Evolutionary conservation across 2,888 invertebrate species (phyloP), one percentile per base, ranked within the genome.

Genomic region (Drosophila mayaguana): DNA sequence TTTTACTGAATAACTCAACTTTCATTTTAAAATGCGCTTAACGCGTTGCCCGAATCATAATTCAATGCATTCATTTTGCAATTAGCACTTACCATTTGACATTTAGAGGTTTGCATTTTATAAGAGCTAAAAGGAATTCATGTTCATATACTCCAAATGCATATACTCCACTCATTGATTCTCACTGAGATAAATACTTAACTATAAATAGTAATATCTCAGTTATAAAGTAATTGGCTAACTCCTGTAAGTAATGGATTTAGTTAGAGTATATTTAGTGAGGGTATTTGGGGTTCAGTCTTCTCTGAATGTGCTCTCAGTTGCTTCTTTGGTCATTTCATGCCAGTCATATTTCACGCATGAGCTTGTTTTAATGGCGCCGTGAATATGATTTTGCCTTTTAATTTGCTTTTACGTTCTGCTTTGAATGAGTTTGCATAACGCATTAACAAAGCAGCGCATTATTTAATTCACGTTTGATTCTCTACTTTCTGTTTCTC

Each of bases 281-380:
- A 40, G 66, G 14, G 54, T 25, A 67, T 70, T 63, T 48, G 9
- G 7, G 11, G 4, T 34, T 53, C 53, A 20, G 20, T 25, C 3
- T 25, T 9, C 8, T 5, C 16, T 14, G 16, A 42, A 12, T 9
- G 42, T 38, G n/a, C 11, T 38, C n/a, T 16, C 48, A 28, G 53
- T 16, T 57, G 61, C 54, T 57, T 78, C 75, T 90, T 81, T 91
- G 91, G 91, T 90, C 91, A 91, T 91, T 90, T 91, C 90, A 90
- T 90, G 77, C 86, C 75, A 69, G 76, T 81, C 76, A 80, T 80
- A 75, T 72, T 76, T 75, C 75, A 88, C 84, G 87, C 89, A 83
- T 86, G 71, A 82, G 78, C 67, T 82, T 72, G 43, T 63, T 64
- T 79, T 78, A 69, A 80, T 71, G 71, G 70, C 57, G 64, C 77